phyloP scores from a whole-genome alignment of 2,113 vertebrate genomes.

The Anas platyrhynchos region DNA sequence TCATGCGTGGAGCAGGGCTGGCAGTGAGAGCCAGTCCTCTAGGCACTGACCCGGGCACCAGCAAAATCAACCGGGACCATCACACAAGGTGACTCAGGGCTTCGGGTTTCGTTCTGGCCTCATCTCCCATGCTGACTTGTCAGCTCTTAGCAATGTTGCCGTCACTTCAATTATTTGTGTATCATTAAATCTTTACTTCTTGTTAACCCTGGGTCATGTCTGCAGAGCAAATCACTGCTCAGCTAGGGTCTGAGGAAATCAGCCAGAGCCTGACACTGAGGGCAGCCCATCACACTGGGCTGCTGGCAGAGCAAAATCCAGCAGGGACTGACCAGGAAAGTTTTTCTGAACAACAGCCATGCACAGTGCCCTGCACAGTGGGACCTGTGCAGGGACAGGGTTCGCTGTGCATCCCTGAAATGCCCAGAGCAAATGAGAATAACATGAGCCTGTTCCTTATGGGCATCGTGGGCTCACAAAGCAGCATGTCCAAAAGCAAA shows the following conservation, averaged over 20 bases:
- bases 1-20: neutral
- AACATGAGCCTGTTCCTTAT: neutral
- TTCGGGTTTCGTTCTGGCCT: neutral
- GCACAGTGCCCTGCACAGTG: neutral
- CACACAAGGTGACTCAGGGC: neutral
- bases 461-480: fast-evolving
- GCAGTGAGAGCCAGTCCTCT: neutral
- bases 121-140: neutral
- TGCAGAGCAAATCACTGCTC: neutral
- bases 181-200: neutral
- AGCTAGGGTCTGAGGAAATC: neutral
- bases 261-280: neutral
- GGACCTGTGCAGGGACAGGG: fast-evolving
- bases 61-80: neutral
- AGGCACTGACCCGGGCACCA: neutral
- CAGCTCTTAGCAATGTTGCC: neutral
- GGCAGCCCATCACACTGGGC: neutral
- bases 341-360: neutral
- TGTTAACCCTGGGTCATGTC: neutral
- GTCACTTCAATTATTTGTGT: neutral
- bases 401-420: fast-evolving
- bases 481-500: neutral
- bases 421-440: neutral
- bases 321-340: neutral
- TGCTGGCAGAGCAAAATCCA: neutral